Evolutionary conservation across 64 coral and sea anemone genomes (phyloP), one percentile per base, ranked within the genome.

Genomic region (Pocillopora verrucosa): DNA sequence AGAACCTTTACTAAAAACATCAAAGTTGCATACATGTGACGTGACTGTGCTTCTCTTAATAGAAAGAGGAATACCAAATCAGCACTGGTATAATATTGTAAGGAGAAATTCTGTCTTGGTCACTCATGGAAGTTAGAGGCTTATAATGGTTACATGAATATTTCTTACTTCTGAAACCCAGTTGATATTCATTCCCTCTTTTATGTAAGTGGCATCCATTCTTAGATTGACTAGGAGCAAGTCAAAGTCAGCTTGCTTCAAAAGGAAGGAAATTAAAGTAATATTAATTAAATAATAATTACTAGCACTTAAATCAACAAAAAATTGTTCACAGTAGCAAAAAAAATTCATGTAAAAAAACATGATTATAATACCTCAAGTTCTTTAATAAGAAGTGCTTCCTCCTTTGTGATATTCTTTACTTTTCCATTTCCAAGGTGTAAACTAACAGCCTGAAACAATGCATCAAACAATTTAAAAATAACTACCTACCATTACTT

Each of bases 191-290:
- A 98, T 98, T 60, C 96, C 96, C 83, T 98, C 96, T 63, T 94
- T 94, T 34, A 98, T 88, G 73, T 84, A 98, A 2, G 93, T 94
- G 15, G 96, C 93, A 68, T 98, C 96, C 93, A 98, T 98, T 73
- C 96, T 89, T 20, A 98, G 36, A 59, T 98, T 98, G 22, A 95
- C 96, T 20, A 98, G 60, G 16, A 98, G 88, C 96, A 98, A 95
- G 59, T 98, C 96, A 93, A 98, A 98, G 73, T 98, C 96, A 84
- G 96, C 88, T 98, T 98, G 96, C 96, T 98, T 64, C 25, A 77
- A 90, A 87, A 77, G 61, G 51, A 73, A 76, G 38, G 68, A 14
- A 45, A 62, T 5, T 3, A 16, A n/a, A 4, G 3, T 10, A 78
- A 16, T 1, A 37, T 7, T 7, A 11, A 89, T 76, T 19, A 76